Percentiles rank a stretch among this genome's conserved stretches.
Conservation (phyloP, 1,140 invertebrate species). For the Drosophila sulfurigaster region DNA sequence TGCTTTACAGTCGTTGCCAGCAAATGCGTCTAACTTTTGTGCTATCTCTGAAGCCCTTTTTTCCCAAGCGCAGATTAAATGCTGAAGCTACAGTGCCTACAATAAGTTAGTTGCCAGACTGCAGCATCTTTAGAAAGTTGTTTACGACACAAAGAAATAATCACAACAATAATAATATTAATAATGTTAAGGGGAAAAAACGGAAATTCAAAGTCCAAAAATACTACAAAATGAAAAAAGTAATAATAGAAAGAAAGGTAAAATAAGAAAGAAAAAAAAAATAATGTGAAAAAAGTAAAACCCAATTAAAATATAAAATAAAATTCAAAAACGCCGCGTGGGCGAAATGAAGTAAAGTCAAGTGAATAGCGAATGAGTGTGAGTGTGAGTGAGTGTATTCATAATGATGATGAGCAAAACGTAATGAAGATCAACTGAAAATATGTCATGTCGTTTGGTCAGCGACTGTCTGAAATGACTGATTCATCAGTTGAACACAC, state of each 20-base stretch:
- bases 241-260: conserved; percentile 11
- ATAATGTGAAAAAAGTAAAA: conserved; percentile 20
- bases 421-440: conserved; percentile 23
- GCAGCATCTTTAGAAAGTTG: too few relatives aligned
- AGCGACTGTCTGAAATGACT: conserved; percentile 20
- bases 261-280: conserved; percentile 37
- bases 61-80: too few relatives aligned
- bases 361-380: conserved; percentile 54
- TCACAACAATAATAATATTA: too few relatives aligned
- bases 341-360: conserved; percentile 40
- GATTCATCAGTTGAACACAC: conserved; percentile 56
- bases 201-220: too few relatives aligned
- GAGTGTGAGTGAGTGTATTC: not conserved
- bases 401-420: conserved; percentile 16
- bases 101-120: too few relatives aligned
- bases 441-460: conserved; percentile 18
- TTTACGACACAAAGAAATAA: too few relatives aligned
- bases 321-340: conserved; percentile 8
- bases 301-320: conserved; percentile 42
- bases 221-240: not conserved
- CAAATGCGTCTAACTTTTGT: too few relatives aligned
- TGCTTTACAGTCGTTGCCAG: too few relatives aligned
- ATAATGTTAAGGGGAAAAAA: too few relatives aligned
- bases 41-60: too few relatives aligned
- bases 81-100: too few relatives aligned